phyloP scores from a whole-genome alignment of 2,888 invertebrate genomes.

The Hesperia comma region DNA sequence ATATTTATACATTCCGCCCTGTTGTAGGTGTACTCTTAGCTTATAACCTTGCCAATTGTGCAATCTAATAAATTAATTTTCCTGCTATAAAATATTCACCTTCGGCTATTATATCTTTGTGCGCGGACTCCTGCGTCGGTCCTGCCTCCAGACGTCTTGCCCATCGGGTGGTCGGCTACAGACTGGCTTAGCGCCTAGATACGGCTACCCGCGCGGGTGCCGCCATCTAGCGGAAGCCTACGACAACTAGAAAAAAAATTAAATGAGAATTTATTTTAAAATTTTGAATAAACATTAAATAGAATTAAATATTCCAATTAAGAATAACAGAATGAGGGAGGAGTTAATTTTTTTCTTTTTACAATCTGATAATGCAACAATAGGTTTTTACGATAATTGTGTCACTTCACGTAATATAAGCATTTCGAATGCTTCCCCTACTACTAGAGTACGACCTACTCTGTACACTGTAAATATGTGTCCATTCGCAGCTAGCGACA shows the following conservation, averaged over 20 bases:
- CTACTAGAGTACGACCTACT: no score
- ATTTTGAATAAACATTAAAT: slow-evolving; percentile 24
- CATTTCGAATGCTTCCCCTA: no score
- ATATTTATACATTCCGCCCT: no score
- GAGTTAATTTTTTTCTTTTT: neutral
- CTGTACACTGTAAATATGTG: no score
- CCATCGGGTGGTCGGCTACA: slow-evolving; percentile 69
- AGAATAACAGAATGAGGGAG: neutral
- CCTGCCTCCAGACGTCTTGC: slow-evolving; percentile 79
- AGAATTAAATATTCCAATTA: slow-evolving; percentile 5
- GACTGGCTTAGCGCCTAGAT: slow-evolving; percentile 57
- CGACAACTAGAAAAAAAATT: slow-evolving; percentile 51
- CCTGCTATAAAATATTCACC: slow-evolving; percentile 52
- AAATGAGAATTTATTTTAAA: slow-evolving; percentile 28
- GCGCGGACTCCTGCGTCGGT: slow-evolving; percentile 70
- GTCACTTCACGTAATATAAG: no score
- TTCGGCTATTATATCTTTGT: slow-evolving; percentile 70
- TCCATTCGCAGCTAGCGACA: no score
- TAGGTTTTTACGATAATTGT: no score
- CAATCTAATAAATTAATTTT: neutral
- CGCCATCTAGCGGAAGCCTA: slow-evolving; percentile 59
- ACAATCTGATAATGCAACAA: no score
- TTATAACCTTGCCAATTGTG: slow-evolving; percentile 7
- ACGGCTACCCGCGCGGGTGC: slow-evolving; percentile 50
- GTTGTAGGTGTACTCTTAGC: neutral